Base-by-base conservation (phyloP, 1,140 invertebrate genomes). In the Drosophila kikkawai region DNA sequence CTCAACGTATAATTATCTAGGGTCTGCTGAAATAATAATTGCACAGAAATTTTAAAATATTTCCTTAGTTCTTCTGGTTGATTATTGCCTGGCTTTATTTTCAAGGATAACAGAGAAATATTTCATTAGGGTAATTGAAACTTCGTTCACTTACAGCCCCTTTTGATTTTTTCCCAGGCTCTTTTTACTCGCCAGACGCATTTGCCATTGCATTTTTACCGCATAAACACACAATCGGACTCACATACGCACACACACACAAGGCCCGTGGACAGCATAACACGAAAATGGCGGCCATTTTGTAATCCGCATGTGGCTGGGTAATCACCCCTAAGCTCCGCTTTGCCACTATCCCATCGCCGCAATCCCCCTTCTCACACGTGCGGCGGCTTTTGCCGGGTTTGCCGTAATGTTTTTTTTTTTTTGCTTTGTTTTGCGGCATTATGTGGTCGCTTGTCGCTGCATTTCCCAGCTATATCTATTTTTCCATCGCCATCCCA, bases 221-320 rank as follows among this genome's bases (percentile, higher is more conserved):
- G 61, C 82, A 79, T 59, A 85, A 70, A 61, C 53, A 69, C 70
- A 68, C 51, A 45, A 59, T 19, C 26, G 39, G 34, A 37, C 42
- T 19, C 17, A 12, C 56, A 41, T 17, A 41, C 22, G 2, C 22
- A 34, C 22, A 17, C 17, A 26, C 15, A n/a, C 47, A 17, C 17
- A 29, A 15, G 32, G 34, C 7, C 47, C 36, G 34, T 39, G 41
- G 59, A 32, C 55, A 50, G 66, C 60, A 77, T 50, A 88, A 68
- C 78, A 86, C 63, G 79, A 85, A 88, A 85, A 82, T 88, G 81
- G 85, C 85, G 67, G 85, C 85, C 81, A 88, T 90, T 88, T 90
- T 90, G 85, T 90, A 90, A 90, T 90, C 85, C 86, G 85, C 81
- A 82, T 90, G 85, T 83, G 85, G 85, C 82, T 82, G 82, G 82